Conservation (phyloP, 2,797 vertebrate genomes). For the Micromesistius poutassou region DNA sequence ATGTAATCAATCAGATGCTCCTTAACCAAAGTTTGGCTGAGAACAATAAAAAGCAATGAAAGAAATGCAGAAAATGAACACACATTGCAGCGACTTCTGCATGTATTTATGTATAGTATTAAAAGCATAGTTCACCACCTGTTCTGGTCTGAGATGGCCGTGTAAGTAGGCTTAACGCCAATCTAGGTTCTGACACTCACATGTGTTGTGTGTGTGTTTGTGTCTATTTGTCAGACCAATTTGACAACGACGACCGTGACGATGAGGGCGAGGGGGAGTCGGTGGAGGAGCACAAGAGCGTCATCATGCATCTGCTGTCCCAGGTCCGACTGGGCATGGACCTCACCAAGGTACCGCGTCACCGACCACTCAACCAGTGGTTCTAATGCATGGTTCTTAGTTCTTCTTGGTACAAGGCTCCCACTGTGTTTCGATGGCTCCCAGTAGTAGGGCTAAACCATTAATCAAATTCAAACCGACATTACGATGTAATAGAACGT, state of each 20-base stretch:
- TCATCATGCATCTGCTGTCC: slow-evolving; percentile 97
- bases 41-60: too few species aligned
- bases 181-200: neutral
- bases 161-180: neutral
- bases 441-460: neutral
- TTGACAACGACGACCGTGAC: slow-evolving; percentile 91
- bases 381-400: neutral
- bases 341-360: slow-evolving; percentile 87
- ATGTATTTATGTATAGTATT: too few species aligned
- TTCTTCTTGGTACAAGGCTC: neutral
- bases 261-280: slow-evolving; percentile 93
- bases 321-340: slow-evolving; percentile 98
- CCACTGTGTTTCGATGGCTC: neutral
- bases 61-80: too few species aligned
- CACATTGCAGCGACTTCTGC: too few species aligned
- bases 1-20: too few species aligned
- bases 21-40: too few species aligned
- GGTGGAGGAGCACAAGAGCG: slow-evolving; percentile 97
- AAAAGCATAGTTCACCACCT: neutral
- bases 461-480: too few species aligned
- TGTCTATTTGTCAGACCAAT: slow-evolving; percentile 82
- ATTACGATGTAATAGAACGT: too few species aligned
- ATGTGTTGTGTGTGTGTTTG: neutral
- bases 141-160: neutral
- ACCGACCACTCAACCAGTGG: neutral